Evolutionary conservation across 2,888 invertebrate species (phyloP), one percentile per base, ranked within the genome.

Genomic region (Agriotes lineatus): DNA sequence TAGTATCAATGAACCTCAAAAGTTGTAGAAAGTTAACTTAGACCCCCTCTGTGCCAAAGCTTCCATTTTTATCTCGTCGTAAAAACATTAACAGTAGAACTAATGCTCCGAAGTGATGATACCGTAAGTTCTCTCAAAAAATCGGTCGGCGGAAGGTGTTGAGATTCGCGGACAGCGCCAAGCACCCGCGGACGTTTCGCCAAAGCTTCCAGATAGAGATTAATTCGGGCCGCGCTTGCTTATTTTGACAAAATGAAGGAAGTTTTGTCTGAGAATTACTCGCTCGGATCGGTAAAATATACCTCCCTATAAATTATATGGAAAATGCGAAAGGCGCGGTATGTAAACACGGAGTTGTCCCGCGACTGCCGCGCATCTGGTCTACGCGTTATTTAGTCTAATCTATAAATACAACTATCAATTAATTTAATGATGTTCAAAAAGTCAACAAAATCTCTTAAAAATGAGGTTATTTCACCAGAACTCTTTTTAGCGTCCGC

Each of bases 341-440:
- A 48, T 59, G 60, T 66, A 70, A 61, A 62, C 66, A 57, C 37
- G 66, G 42, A 66, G 66, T 61, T 58, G 69, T 70, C 69, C 60
- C 66, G 60, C 65, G 66, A 60, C 60, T 56, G 62, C 62, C 16
- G 61, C 56, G 66, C 69, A 70, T 70, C 69, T 70, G 69, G 69
- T 65, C 74, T 74, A 76, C 67, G 66, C 71, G 77, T 80, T 81
- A 81, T 81, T 81, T 81, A 81, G 81, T 81, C 81, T 81, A 79
- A 74, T 79, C 80, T 81, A 81, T 81, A 81, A 81, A 81, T 81
- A 81, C 75, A 78, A 79, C 79, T 80, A 81, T 81, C 80, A 81
- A 81, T 81, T 81, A 81, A 81, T 80, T 80, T 79, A 80, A 80
- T 79, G 80, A 81, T 80, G 78, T 78, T 79, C 79, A 78, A 80